Percentiles rank a stretch among this genome's conserved stretches.
phyloP scores from a whole-genome alignment of 2,797 vertebrate genomes.

The Perodicticus potto region DNA sequence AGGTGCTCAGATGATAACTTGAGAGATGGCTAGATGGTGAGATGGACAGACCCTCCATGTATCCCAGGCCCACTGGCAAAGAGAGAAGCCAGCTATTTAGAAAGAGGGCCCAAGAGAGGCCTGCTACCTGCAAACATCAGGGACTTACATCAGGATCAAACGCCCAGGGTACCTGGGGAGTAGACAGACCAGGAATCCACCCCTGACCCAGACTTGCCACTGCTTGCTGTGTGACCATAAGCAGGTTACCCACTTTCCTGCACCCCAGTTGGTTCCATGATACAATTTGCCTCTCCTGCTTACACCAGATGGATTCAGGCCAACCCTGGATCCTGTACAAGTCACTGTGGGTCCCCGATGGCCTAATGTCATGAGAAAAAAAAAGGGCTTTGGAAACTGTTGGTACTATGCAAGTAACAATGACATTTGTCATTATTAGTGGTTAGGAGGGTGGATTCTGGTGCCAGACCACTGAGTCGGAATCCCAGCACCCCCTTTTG shows the following conservation, averaged over 20 bases:
- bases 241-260: not conserved
- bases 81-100: not conserved
- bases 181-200: not conserved
- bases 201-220: not conserved
- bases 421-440: not conserved
- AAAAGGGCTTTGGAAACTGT: not conserved
- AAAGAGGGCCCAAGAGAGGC: not conserved
- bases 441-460: not conserved
- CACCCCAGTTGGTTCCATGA: not conserved
- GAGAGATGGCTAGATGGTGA: not conserved
- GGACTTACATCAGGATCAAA: not conserved
- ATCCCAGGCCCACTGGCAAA: not conserved
- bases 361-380: not conserved
- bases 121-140: not conserved
- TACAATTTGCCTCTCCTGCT: rapidly evolving
- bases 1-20: not conserved
- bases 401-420: not conserved
- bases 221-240: not conserved
- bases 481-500: not conserved
- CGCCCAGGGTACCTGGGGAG: not conserved
- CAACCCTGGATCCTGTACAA: not conserved
- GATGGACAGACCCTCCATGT: not conserved
- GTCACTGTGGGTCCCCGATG: not conserved
- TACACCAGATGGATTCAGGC: too few species aligned
- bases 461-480: not conserved